Base-by-base conservation (phyloP, 2,113 vertebrate genomes). In the Rhea pennata region DNA sequence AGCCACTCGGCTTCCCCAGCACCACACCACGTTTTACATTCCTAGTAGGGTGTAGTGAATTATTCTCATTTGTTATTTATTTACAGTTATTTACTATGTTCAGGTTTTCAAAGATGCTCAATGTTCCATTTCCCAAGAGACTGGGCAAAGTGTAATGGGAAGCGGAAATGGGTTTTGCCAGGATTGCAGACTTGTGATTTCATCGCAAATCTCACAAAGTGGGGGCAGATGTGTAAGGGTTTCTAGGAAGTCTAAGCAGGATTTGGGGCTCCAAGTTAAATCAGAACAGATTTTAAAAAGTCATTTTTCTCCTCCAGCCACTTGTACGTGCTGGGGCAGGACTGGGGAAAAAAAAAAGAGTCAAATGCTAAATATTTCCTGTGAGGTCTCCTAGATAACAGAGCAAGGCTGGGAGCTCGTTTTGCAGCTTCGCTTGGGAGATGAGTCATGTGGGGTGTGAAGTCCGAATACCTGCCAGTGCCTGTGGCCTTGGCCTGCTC, bases 241-340 rank as follows among this genome's bases (percentile, higher is more conserved):
- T 91, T 82, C 31, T n/a, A 79, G 56, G 36, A 3, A 1, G 27
- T 22, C 65, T 73, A 51, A 81, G 56, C 20, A 74, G 53, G 42
- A 92, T 51, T 81, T 92, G n/a, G 22, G 56, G 6, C 14, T 84
- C 82, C 61, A 24, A 19, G 89, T 69, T 71, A 73, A 26, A 17
- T 91, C 66, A 95, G 71, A 94, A 72, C 4, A 84, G 53, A 56
- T 61, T 66, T 9, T 84, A 79, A 78, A 91, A 79, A 16, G 16
- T 19, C 24, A 33, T 46, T 79, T 91, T 82, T 72, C 15, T 50
- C 27, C 65, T 46, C 46, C n/a, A 72, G 61, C 19, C 44, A 58
- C 67, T 56, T 64, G 58, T 44, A 31, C 3, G 33, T 6, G 12
- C 39, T 62, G 33, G 9, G 22, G 10, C n/a, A 83, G 64, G 40